Evolutionary conservation across 2,888 invertebrate species (phyloP), one percentile per base, ranked within the genome.

Genomic region (Schizotus pectinicornis): DNA sequence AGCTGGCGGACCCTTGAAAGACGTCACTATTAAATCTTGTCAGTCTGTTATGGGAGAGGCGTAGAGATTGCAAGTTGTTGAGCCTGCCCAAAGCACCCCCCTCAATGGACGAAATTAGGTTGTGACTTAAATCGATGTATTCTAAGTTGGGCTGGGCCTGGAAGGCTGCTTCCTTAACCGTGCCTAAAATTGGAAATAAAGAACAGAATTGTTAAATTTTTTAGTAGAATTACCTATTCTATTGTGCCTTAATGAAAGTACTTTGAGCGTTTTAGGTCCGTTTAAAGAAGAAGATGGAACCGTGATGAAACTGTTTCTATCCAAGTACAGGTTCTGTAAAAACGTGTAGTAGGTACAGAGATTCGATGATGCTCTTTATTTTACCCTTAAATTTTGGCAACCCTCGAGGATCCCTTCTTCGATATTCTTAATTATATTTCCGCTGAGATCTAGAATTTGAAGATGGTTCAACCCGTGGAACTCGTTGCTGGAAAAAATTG

Each of bases 331-430:
- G 74, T 92, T 90, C 88, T 94, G 82, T 11, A 80, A 80, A 39
- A 36, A 34, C 37, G n/a, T 37, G 32, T 43, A 33, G 14, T 7
- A 11, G 13, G 34, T 2, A 37, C 33, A 37, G 12, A 32, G 33
- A 59, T 30, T 31, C 13, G 6, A 36, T 12, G 11, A 22, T 34
- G n/a, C 45, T 3, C 5, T 3, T 22, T 22, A 22, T 22, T 5
- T 75, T 75, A 89, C 90, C 84, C 88, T 85, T 7, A 95, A 81
- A 64, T 88, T 86, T 49, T 85, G 83, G 72, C 94, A 93, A 1
- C 93, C 93, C 79, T 92, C 92, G 22, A 95, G 82, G 48, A 95
- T 86, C 0, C 94, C 94, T 72, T 93, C 93, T 73, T 95, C 94
- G 50, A 95, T 83, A 0, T 90, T 90, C 71, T 90, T 86, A 49